Evolutionary conservation across 2,113 vertebrate species (phyloP), one percentile per base, ranked within the genome.

Genomic region (Myodes glareolus): DNA sequence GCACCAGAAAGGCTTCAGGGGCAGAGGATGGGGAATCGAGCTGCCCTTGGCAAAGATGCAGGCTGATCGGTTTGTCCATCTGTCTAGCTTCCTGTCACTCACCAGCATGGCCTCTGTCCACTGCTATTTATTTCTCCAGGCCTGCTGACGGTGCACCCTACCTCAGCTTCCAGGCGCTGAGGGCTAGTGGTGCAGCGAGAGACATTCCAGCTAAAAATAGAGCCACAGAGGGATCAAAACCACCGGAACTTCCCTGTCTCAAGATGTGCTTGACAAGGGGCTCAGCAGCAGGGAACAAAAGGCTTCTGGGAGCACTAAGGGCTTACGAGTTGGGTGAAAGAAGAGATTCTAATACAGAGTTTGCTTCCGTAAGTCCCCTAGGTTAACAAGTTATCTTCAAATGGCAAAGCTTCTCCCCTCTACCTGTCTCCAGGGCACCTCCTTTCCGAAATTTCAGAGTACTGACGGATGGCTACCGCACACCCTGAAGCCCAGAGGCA

Each of bases 151-250:
- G 25, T 0, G 87, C 89, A 36, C 45, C 91, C 93, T 63, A 84
- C 92, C 86, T 82, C 47, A 0, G 97, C 77, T 65, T 80, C 31
- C 14, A 55, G 91, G 91, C 63, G 5, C 96, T 86, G 2, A 33
- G 63, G 52, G 3, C 72, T n/a, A 61, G 70, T 3, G 12, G 45
- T 25, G 29, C 75, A 82, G 87, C n/a, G 67, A 96, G 95, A 84
- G n/a, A 67, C 91, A 95, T 93, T 96, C 93, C 87, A 94, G 97
- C 93, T 92, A 98, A 97, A 98, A 97, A 97, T 97, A 97, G 95
- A 94, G 42, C 89, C 8, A 12, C 12, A 23, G 31, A 13, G 84
- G 90, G 47, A 47, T 93, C 65, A 82, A 29, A 92, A 85, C 13
- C 67, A 45, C 94, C 72, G 33, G 19, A 29, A 84, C 82, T 76